Evolutionary conservation across 2,888 invertebrate genomes (phyloP).

Genomic region (Tinea semifulvella): DNA sequence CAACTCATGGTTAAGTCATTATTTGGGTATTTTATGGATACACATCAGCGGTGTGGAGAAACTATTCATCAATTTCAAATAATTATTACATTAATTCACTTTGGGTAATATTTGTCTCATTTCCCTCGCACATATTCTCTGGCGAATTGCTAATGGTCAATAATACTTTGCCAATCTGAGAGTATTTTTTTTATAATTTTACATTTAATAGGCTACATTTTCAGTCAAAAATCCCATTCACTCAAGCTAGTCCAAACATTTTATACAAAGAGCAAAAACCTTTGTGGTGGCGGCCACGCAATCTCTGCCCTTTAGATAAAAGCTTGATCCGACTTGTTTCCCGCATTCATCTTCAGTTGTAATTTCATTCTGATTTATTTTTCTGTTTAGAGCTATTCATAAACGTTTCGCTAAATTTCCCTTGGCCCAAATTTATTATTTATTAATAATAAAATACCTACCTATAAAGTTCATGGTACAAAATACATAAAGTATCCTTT

Average conservation of each 20-base stretch:
- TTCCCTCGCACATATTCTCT: too few species aligned
- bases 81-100: too few species aligned
- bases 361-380: neutral
- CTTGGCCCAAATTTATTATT: neutral
- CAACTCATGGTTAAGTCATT: too few species aligned
- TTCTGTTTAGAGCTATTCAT: neutral
- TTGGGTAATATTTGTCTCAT: too few species aligned
- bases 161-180: too few species aligned
- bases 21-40: too few species aligned
- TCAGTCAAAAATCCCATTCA: neutral
- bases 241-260: neutral
- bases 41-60: too few species aligned
- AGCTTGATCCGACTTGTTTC: constrained; percentile 14
- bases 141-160: too few species aligned
- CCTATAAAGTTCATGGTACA: too few species aligned
- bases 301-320: constrained; percentile 33
- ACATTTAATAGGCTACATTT: neutral
- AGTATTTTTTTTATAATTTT: too few species aligned
- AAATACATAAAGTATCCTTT: too few species aligned
- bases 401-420: neutral
- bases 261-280: constrained; percentile 28
- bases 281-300: constrained; percentile 60
- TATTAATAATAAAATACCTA: neutral
- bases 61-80: too few species aligned
- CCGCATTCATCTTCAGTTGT: neutral